Evolutionary conservation across 2,888 invertebrate species (phyloP).

Genomic region (Phragmatobia fuliginosa): DNA sequence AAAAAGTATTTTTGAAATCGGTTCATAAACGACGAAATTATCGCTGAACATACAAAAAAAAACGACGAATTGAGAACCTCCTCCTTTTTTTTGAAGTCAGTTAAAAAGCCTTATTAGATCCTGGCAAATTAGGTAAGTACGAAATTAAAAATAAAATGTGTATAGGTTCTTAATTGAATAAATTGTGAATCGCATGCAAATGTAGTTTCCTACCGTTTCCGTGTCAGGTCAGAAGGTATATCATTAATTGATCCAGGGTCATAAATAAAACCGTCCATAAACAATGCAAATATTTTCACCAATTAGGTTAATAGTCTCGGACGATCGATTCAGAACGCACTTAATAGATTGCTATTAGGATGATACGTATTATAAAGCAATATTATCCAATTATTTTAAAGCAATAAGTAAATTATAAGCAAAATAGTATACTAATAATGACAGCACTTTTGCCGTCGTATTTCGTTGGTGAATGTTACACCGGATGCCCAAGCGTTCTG

Average conservation of each 20-base stretch:
- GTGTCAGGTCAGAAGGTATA: constrained; percentile 52
- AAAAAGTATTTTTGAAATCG: too few relatives aligned
- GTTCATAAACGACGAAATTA: too few relatives aligned
- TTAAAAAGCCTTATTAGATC: too few relatives aligned
- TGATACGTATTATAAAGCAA: not conserved
- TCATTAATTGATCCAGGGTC: constrained; percentile 31
- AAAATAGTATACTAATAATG: too few relatives aligned
- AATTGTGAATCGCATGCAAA: not conserved
- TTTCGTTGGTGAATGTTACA: too few relatives aligned
- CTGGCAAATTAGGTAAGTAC: not conserved
- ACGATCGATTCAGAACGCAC: constrained; percentile 55
- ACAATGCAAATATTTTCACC: constrained; percentile 62
- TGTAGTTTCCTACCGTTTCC: constrained; percentile 24
- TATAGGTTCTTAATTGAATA: not conserved
- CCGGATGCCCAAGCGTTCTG: too few relatives aligned
- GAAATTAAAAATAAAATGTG: not conserved
- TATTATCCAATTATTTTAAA: too few relatives aligned
- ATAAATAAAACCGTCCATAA: constrained; percentile 54
- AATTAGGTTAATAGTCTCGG: constrained; percentile 71
- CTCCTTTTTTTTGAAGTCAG: too few relatives aligned
- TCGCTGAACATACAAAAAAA: too few relatives aligned
- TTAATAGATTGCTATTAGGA: constrained; percentile 54
- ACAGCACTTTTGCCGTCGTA: too few relatives aligned
- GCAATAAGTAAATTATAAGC: too few relatives aligned
- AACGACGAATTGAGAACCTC: too few relatives aligned